Percentiles rank a stretch among this genome's conserved stretches.
phyloP scores from a whole-genome alignment of 2,113 vertebrate genomes.

The Nymphicus hollandicus region DNA sequence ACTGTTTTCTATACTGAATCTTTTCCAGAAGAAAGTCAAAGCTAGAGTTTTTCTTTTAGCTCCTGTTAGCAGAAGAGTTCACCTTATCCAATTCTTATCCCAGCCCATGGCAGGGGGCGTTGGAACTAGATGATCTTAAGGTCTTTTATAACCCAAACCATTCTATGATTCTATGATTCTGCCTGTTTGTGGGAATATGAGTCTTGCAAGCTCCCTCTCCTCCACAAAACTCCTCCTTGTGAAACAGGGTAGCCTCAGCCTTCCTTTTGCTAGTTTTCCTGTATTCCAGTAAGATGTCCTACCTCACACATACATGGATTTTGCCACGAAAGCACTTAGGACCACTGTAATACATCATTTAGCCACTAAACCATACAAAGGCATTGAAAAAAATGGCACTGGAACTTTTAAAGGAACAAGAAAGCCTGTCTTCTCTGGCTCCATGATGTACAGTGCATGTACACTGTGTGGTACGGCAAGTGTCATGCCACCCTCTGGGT shows the following conservation, averaged over 20 bases:
- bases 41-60: neutral
- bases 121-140: neutral
- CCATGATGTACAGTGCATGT: rapidly evolving
- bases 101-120: neutral
- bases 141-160: neutral
- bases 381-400: neutral
- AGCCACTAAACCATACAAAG: neutral
- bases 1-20: neutral
- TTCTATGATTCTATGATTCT: neutral
- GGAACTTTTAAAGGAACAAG: neutral
- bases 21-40: neutral
- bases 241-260: neutral
- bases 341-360: neutral
- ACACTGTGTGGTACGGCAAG: rapidly evolving
- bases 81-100: neutral
- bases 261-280: neutral
- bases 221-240: neutral
- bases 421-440: neutral
- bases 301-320: neutral
- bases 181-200: rapidly evolving
- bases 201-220: neutral
- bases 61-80: neutral
- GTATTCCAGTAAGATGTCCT: neutral
- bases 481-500: neutral
- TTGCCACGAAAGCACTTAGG: neutral